Evolutionary conservation across 1,140 invertebrate genomes (phyloP).

Genomic region (Rhagoletis pomonella): DNA sequence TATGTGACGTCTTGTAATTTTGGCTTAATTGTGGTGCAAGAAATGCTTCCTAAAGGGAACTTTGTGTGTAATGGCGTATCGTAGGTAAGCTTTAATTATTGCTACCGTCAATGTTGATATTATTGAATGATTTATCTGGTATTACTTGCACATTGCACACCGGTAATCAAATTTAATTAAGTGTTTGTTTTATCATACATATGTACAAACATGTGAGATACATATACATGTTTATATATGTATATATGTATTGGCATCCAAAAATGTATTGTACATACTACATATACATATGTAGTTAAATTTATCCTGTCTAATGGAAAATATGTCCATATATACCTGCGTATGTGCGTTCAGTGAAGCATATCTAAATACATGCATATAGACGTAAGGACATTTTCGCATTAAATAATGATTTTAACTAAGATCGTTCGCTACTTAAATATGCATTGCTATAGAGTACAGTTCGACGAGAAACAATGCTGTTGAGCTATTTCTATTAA

Average conservation of each 20-base stretch:
- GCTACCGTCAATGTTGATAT: neutral
- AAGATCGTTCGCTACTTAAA: neutral
- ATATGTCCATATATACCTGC: too few relatives aligned
- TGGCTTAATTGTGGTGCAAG: constrained; percentile 2
- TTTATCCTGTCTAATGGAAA: too few relatives aligned
- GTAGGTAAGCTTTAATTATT: neutral
- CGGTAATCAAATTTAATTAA: constrained; percentile 22
- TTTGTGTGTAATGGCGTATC: neutral
- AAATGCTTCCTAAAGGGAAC: neutral
- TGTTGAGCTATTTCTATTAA: too few relatives aligned
- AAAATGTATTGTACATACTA: too few relatives aligned
- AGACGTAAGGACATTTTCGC: too few relatives aligned
- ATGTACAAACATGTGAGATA: neutral
- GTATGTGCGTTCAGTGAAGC: too few relatives aligned
- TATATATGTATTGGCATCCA: neutral
- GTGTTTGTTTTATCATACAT: neutral
- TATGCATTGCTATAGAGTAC: neutral
- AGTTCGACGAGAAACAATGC: neutral
- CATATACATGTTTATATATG: neutral
- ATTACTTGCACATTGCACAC: neutral
- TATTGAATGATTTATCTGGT: constrained; percentile 32
- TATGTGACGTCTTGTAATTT: constrained; percentile 21
- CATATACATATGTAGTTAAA: neutral
- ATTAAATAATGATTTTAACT: neutral
- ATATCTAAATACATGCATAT: neutral